Base-by-base conservation (phyloP, 2,113 vertebrate genomes). In the Hydropotes inermis region DNA sequence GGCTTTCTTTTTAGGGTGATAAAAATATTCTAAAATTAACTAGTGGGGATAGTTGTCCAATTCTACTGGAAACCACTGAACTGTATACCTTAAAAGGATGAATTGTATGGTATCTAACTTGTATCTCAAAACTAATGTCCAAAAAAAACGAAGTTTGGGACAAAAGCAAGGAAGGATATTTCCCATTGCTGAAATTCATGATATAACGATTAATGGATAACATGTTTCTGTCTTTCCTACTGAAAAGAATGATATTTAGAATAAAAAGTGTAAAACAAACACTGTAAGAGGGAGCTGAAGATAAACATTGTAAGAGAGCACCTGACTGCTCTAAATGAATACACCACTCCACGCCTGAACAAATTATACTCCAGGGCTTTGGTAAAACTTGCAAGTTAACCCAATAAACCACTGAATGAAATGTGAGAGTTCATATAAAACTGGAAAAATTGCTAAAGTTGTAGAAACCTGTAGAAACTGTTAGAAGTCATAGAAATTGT, bases 251-350 rank as follows among this genome's bases (percentile, higher is more conserved):
- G 81, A 57, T 78, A 91, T 64, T 93, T 36, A 95, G 47, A 95
- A 87, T 90, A 45, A 91, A 96, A 91, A 91, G 93, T 52, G 52
- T 90, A 95, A 93, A 97, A 96, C 76, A 97, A 97, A 96, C 93
- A 95, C 36, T 90, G 10, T 90, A 95, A 96, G 61, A 96, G 61
- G 93, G 55, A 91, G 87, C n/a, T 84, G 90, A 93, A 90, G 79
- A 90, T 33, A 92, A 86, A 93, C 58, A 52, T 16, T 82, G 0
- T 91, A 89, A 86, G 47, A 95, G 93, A 96, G 90, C 61, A 95
- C 74, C 61, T 96, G 93, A 93, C 87, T 78, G 15, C 23, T 95
- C 86, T 83, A 96, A 87, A 86, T 82, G 82, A 95, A 95, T 67
- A 43, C n/a, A 83, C 47, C n/a, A 93, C 82, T 96, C 55, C 47